A percentile compares a stretch with the other conserved stretches of the same genome.
These are phyloP conservation scores for Drosophila incognita DNA, from an alignment of 2,888 invertebrate species.

Conservation along the genomic window DNA sequence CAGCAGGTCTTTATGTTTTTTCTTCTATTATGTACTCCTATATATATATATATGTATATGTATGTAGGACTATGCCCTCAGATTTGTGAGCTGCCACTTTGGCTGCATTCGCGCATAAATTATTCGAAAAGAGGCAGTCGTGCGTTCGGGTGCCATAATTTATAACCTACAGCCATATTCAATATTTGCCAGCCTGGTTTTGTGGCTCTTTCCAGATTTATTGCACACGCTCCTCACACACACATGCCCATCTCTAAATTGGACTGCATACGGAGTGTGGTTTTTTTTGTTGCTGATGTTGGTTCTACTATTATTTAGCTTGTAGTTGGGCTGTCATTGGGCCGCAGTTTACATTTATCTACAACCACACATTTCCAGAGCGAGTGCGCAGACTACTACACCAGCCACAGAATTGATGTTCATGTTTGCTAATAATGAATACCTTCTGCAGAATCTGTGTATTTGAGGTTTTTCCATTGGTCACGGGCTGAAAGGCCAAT, in stretches of 20 bases:
- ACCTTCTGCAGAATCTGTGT: slow-evolving; percentile 52
- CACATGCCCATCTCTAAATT: slow-evolving; percentile 28
- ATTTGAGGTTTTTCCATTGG: slow-evolving; percentile 41
- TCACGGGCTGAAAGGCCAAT: slow-evolving; percentile 28
- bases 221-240: slow-evolving; percentile 39
- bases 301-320: slow-evolving; percentile 67
- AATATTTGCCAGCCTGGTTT: slow-evolving; percentile 71
- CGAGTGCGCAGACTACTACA: slow-evolving; percentile 30
- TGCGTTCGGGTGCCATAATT: slow-evolving; percentile 73
- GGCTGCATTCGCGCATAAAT: slow-evolving; percentile 69
- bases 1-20: neutral
- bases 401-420: slow-evolving; percentile 66
- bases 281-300: slow-evolving; percentile 34
- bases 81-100: slow-evolving; percentile 23
- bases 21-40: slow-evolving; percentile 3
- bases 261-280: slow-evolving; percentile 13
- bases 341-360: slow-evolving; percentile 71
- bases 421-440: slow-evolving; percentile 70
- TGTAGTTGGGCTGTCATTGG: slow-evolving; percentile 62
- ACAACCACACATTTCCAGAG: slow-evolving; percentile 15
- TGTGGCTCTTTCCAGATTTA: slow-evolving; percentile 64
- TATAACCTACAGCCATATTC: slow-evolving; percentile 77
- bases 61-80: neutral
- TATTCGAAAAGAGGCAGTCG: slow-evolving; percentile 55
- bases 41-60: neutral